Evolutionary conservation across 2,888 invertebrate genomes (phyloP).

Genomic region (Drosophila ustulata): DNA sequence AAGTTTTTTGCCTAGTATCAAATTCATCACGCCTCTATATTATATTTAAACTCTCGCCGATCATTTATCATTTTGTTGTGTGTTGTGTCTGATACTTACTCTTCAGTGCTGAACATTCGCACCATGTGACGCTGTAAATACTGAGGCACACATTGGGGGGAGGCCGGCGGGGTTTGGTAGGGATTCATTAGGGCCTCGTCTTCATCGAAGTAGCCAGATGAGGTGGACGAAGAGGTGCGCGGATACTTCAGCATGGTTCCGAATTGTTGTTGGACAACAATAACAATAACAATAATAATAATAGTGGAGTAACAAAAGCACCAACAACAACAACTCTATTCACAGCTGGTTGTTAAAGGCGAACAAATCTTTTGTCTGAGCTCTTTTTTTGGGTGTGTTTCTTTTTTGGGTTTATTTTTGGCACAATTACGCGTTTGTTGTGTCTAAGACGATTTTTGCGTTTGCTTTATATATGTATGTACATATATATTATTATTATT

Average conservation of each 20-base stretch:
- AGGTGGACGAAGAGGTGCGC: slow-evolving; percentile 80
- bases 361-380: slow-evolving; percentile 23
- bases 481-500: background rate
- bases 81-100: slow-evolving; percentile 76
- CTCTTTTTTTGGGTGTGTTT: slow-evolving; percentile 12
- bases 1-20: background rate
- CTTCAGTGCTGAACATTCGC: slow-evolving; percentile 84
- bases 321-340: slow-evolving; percentile 8
- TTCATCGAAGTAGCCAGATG: slow-evolving; percentile 82
- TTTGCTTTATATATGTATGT: background rate
- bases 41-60: background rate
- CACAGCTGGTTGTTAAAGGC: background rate
- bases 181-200: slow-evolving; percentile 79
- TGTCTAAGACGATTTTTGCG: slow-evolving; percentile 23
- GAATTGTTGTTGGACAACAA: slow-evolving; percentile 17
- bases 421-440: slow-evolving; percentile 44
- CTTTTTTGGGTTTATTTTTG: slow-evolving; percentile 44
- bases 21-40: background rate
- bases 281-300: slow-evolving; percentile 4
- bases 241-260: slow-evolving; percentile 78
- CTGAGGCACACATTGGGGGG: slow-evolving; percentile 74
- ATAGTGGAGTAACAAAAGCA: background rate
- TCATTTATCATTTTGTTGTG: background rate
- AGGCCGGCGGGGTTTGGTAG: slow-evolving; percentile 81
- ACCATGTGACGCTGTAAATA: slow-evolving; percentile 82